These are phyloP conservation scores for Macrosiphum euphorbiae DNA, from an alignment of 2,888 invertebrate species.

Conservation along the genomic window DNA sequence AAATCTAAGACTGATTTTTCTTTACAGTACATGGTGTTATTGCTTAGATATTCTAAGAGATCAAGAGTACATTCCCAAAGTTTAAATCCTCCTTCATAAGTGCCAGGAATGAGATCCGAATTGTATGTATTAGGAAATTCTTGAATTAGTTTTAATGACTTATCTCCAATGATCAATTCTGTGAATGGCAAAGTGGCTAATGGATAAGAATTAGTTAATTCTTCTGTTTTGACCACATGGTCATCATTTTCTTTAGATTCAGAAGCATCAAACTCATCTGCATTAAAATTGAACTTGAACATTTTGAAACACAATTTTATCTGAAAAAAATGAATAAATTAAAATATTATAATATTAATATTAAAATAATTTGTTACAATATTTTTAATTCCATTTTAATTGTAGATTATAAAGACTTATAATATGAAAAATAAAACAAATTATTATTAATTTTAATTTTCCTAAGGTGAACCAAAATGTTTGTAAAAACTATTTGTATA, in stretches of 20 bases:
- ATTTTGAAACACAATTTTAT: slow-evolving; percentile 38
- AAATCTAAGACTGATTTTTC: slow-evolving; percentile 82
- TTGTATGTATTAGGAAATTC: slow-evolving; percentile 70
- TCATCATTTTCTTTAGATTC: neutral
- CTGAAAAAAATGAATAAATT: slow-evolving; percentile 40
- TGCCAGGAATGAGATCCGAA: slow-evolving; percentile 81
- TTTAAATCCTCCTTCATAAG: slow-evolving; percentile 95
- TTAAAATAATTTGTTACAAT: neutral
- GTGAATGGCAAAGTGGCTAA: neutral
- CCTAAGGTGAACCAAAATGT: neutral
- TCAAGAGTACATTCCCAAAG: slow-evolving; percentile 96
- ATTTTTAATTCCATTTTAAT: neutral
- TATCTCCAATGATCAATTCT: neutral
- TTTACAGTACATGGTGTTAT: slow-evolving; percentile 71
- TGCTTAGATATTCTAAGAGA: slow-evolving; percentile 77
- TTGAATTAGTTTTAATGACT: neutral
- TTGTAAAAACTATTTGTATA: neutral
- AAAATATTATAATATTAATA: too few species aligned
- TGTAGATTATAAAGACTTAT: neutral
- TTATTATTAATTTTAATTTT: neutral
- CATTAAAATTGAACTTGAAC: slow-evolving; percentile 42
- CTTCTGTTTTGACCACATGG: slow-evolving; percentile 42
- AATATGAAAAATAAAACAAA: neutral
- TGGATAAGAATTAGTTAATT: neutral
- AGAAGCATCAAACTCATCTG: neutral